These are phyloP conservation scores for Brachionus paranguensis DNA, from an alignment of 1,140 invertebrate species.

Conservation along the genomic window DNA sequence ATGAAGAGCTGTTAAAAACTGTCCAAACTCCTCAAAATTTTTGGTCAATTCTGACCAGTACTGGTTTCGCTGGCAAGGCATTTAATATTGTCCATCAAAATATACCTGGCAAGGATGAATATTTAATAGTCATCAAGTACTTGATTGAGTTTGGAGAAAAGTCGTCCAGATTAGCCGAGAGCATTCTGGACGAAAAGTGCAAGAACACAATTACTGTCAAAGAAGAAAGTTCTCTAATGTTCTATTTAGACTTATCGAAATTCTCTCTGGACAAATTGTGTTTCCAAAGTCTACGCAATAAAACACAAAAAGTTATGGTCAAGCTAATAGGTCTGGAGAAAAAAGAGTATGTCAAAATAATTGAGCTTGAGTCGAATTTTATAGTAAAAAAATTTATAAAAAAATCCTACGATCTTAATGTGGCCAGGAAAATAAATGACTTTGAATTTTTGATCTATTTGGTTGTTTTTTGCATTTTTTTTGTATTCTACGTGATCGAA, in stretches of 20 bases:
- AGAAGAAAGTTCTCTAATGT: not conserved
- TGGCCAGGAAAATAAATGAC: not conserved
- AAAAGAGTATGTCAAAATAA: not conserved
- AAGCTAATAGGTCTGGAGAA: not conserved
- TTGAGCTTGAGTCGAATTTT: not conserved
- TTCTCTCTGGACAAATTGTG: not conserved
- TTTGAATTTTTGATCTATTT: not conserved
- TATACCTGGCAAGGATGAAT: not conserved
- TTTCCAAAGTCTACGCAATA: not conserved
- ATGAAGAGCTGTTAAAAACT: not conserved
- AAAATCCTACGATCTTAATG: not conserved
- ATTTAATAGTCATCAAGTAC: not conserved
- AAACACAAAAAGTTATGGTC: not conserved
- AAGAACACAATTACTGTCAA: not conserved
- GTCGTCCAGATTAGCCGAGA: not conserved
- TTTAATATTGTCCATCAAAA: not conserved
- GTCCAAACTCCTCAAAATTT: too few relatives aligned
- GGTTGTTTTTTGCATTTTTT: not conserved
- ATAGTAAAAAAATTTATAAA: not conserved
- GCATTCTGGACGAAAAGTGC: not conserved
- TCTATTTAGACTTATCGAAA: not conserved
- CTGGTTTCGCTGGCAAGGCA: not conserved
- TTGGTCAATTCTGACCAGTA: too few relatives aligned
- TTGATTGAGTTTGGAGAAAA: not conserved
- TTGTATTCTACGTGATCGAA: not conserved